Percentiles rank a stretch among this genome's conserved stretches.
Evolutionary conservation across 2,888 invertebrate species (phyloP).

Genomic region (Pollenia griseotomentosa): DNA sequence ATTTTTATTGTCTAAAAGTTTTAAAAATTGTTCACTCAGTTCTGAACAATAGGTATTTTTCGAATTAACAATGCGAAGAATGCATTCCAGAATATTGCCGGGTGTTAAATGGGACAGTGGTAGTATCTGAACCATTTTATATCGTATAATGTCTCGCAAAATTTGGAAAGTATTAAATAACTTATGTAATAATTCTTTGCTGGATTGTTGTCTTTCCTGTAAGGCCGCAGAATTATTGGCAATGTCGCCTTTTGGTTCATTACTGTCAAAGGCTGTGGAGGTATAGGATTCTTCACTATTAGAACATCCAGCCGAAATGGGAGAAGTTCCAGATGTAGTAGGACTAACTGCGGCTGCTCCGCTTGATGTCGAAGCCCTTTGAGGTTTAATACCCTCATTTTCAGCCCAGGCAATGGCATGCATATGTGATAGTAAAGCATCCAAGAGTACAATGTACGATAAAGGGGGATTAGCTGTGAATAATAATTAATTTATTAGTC

Average conservation of each 20-base stretch:
- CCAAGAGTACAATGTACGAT: conserved; percentile 82
- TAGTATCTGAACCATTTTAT: conserved; percentile 82
- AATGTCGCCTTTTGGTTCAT: conserved; percentile 76
- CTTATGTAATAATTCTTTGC: conserved; percentile 80
- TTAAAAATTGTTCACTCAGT: conserved; percentile 82
- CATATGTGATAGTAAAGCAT: conserved; percentile 83
- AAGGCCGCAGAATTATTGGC: conserved; percentile 70
- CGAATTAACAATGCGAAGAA: conserved; percentile 82
- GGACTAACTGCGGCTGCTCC: conserved; percentile 67
- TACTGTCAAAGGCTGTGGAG: conserved; percentile 76
- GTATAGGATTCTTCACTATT: conserved; percentile 78
- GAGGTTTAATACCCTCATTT: conserved; percentile 80
- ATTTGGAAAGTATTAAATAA: conserved; percentile 81
- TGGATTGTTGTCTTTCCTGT: conserved; percentile 77
- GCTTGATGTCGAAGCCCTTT: conserved; percentile 74
- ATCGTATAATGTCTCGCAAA: conserved; percentile 80
- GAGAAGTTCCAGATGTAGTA: conserved; percentile 60
- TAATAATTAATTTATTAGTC: background rate
- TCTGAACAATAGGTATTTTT: conserved; percentile 82
- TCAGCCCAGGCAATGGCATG: conserved; percentile 83
- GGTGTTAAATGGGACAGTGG: conserved; percentile 79
- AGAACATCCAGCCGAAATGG: conserved; percentile 68
- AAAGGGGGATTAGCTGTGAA: conserved; percentile 80
- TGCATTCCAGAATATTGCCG: conserved; percentile 79
- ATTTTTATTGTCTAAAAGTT: conserved; percentile 82